Base-by-base conservation (phyloP, 2,888 invertebrate genomes). In the Dasysyrphus tricinctus region DNA sequence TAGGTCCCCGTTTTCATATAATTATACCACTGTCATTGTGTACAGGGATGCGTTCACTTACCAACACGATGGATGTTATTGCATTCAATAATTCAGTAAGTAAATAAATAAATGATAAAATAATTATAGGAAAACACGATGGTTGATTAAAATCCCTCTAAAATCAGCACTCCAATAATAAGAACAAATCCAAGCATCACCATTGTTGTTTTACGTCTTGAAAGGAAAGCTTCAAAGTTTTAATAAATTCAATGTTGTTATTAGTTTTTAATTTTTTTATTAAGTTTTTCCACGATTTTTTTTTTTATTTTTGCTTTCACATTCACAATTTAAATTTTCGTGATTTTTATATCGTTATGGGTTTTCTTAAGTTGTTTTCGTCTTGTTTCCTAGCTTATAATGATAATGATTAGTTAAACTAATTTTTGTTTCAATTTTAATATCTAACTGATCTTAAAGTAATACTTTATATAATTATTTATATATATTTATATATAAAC, bases 401-500 rank as follows among this genome's bases (percentile, higher is more conserved):
- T 84, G 34, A 77, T 85, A 80, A 77, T 85, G 80, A 85, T 85
- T 85, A 85, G 84, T 81, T 81, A 77, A 56, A 85, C 84, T 85
- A 85, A 80, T 76, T 80, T 56, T 57, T 80, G 74, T 75, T 54
- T 57, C 56, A 72, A 80, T 54, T 80, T 77, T 57, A 44, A 81
- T 81, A 69, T 80, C 81, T 85, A 80, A 85, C 72, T 84, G 75
- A 80, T 67, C 80, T 80, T 85, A 85, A 67, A 69, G 47, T 73
- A 51, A 39, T 57, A 61, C 12, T 51, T 34, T 61, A 57, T 72
- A n/a, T n/a, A n/a, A n/a, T n/a, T n/a, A 51, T 70, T 44, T 54
- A n/a, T 59, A 29, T 61, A 24, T 37, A 44, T 39, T 24, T 24
- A 61, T 76, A 81, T 77, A 78, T 73, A 61, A 61, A 61, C 61